These are phyloP conservation scores for Cantharis rustica DNA, from an alignment of 2,888 invertebrate genomes.

Conservation along the genomic window DNA sequence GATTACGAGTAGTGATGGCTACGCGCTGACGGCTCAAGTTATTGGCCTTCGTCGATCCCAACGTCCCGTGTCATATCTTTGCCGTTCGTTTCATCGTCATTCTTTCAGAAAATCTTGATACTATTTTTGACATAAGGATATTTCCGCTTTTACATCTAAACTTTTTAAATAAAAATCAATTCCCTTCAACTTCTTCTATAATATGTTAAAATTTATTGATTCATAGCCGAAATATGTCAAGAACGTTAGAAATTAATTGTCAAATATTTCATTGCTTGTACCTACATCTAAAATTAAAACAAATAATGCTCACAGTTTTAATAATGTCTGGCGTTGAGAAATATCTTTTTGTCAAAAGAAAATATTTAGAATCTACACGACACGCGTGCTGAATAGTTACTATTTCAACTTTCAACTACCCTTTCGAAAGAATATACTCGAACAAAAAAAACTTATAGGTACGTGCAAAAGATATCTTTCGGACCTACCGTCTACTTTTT, in stretches of 20 bases:
- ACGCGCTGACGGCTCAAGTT: slow-evolving; percentile 52
- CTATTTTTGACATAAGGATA: slow-evolving; percentile 12
- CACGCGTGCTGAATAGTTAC: neutral
- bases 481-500: neutral
- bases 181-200: neutral
- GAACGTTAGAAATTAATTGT: neutral
- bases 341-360: neutral
- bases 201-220: neutral
- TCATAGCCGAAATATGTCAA: neutral
- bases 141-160: slow-evolving; percentile 6
- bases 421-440: neutral
- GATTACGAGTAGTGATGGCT: slow-evolving; percentile 51
- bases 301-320: neutral
- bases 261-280: neutral
- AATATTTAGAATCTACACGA: neutral
- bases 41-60: slow-evolving; percentile 52
- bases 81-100: slow-evolving; percentile 16
- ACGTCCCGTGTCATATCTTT: slow-evolving; percentile 51
- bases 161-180: slow-evolving; percentile 2
- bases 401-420: neutral
- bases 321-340: neutral
- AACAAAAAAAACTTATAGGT: neutral
- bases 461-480: neutral
- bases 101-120: slow-evolving; percentile 23
- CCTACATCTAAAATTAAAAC: neutral